Evolutionary conservation across 2,888 invertebrate genomes (phyloP), one percentile per base, ranked within the genome.

Genomic region (Brachylomia viminalis): DNA sequence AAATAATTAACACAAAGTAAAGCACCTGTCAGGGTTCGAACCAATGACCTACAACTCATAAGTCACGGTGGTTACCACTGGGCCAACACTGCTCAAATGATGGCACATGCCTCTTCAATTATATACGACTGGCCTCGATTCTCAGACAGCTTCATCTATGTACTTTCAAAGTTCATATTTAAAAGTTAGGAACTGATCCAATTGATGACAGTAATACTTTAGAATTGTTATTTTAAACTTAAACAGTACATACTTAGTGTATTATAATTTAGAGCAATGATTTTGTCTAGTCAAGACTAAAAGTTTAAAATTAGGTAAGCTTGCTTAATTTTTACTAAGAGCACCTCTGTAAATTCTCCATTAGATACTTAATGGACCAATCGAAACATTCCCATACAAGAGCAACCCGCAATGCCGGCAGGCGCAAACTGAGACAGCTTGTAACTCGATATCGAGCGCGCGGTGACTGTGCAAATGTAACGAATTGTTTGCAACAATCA

Each of bases 401-500:
- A 81, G 45, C 67, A 71, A 15, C 38, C 79, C 61, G 74, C 62
- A 70, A 69, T 77, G 67, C n/a, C 20, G 71, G 77, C 74, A 72
- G 76, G 79, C 67, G 83, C 56, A 64, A 58, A 82, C 75, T 82
- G 83, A 79, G 75, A 72, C 89, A 89, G 88, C 80, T 85, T 77
- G 85, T 82, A 87, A 88, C 86, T 82, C 83, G 88, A 91, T 91
- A 89, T 87, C 82, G 83, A 75, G 80, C 77, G 73, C 58, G 78
- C 83, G 82, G 83, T 88, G 88, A 89, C 88, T 89, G 79, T 74
- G 88, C 86, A 83, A 84, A 87, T 84, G 85, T 85, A 87, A 89
- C 88, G 85, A 91, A 91, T 92, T 89, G 91, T 90, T 90, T 85
- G 86, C 83, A 86, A 86, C 89, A 87, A 88, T 89, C 76, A 84